Evolutionary conservation across 2,888 invertebrate species (phyloP), one percentile per base, ranked within the genome.

Genomic region (Ptycholaimellus sp.): DNA sequence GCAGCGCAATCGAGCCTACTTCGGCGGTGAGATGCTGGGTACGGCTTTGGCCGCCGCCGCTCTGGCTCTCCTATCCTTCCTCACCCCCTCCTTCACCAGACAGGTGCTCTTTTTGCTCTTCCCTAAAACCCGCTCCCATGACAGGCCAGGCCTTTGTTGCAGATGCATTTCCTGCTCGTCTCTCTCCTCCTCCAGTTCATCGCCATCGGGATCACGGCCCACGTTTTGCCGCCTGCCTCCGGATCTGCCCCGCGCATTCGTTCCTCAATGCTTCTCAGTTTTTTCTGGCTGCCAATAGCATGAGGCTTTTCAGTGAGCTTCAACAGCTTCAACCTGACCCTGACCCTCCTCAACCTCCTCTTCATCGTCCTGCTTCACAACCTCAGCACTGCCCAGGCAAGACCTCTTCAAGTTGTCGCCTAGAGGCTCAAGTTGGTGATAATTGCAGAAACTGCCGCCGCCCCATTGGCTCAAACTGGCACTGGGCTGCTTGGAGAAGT

Each of bases 191-290:
- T 49, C 4, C 56, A 56, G 42, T 38, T 56, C 19, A 37, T 56
- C 6, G 42, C 49, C 2, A 33, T 52, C 40, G 44, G 46, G 19
- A 38, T 56, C 18, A 40, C 54, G 20, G 50, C 51, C 18, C 44
- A 47, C 28, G 38, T 52, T 22, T 44, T 56, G 33, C 56, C 56
- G n/a, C 56, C 47, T 41, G 51, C 54, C n/a, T 45, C 49, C 6
- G 31, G 31, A 29, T 46, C 49, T 20, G 51, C 50, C 13, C 56
- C 56, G 9, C 46, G 49, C 6, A 53, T 57, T 40, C 38, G 56
- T 56, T 35, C 47, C 47, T 46, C 3, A n/a, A 14, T 6, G 14
- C 23, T 33, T 5, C 23, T n/a, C n/a, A 13, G 13, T 11, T 18
- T 35, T 11, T 14, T 29, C 5, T 13, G 6, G 5, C 7, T 31